phyloP scores from a whole-genome alignment of 2,888 invertebrate genomes.

The Litoditis marina region DNA sequence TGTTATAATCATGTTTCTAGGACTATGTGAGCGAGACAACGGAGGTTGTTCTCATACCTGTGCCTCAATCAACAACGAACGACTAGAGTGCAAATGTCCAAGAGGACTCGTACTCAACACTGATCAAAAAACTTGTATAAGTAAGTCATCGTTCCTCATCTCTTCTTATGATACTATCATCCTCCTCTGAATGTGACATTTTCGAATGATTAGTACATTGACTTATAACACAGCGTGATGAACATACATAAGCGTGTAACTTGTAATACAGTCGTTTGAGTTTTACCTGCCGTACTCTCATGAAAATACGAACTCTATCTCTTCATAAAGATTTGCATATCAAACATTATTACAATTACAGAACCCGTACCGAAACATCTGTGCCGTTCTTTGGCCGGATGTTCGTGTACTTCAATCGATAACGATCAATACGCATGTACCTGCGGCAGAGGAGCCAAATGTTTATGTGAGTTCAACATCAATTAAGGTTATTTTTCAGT shows the following conservation, averaged over 20 bases:
- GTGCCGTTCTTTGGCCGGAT: constrained; percentile 56
- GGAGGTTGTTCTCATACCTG: constrained; percentile 60
- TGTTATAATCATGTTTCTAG: constrained; percentile 20
- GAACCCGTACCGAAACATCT: constrained; percentile 58
- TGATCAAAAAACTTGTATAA: constrained; percentile 56
- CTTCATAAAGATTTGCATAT: not conserved
- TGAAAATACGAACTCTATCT: too few species aligned
- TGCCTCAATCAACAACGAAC: constrained; percentile 50
- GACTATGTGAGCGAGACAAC: constrained; percentile 54
- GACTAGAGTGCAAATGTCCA: constrained; percentile 59
- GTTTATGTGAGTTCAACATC: constrained; percentile 41
- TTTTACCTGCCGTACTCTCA: too few species aligned
- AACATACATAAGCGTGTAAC: too few species aligned
- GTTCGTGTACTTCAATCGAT: constrained; percentile 52
- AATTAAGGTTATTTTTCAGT: too few species aligned
- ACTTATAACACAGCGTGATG: too few species aligned
- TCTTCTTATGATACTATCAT: too few species aligned
- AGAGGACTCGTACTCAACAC: constrained; percentile 54
- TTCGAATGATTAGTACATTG: too few species aligned
- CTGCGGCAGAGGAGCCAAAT: constrained; percentile 53
- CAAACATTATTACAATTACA: constrained; percentile 26
- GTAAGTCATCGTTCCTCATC: too few species aligned
- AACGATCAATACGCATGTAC: constrained; percentile 54
- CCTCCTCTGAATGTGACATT: too few species aligned
- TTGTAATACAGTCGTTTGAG: not conserved